A percentile compares a stretch with the other conserved stretches of the same genome.
Conservation (phyloP, 2,113 vertebrate species). For the Bufo gargarizans region DNA sequence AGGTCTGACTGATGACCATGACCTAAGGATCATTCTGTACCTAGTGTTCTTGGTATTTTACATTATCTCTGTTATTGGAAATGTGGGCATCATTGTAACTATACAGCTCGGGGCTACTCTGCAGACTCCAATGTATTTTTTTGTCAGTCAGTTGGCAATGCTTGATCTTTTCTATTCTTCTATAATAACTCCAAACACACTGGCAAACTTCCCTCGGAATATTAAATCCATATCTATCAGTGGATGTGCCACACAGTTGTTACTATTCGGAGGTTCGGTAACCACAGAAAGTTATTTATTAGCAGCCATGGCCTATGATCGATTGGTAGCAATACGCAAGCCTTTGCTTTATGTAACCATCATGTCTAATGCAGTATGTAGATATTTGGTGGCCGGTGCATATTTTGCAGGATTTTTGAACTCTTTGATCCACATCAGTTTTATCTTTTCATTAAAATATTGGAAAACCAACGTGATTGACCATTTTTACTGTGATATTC, state of each 20-base stretch:
- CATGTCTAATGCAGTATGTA: conserved; percentile 16
- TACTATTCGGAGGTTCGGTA: conserved; percentile 19
- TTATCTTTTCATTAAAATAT: conserved; percentile 21
- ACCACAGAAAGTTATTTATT: conserved; percentile 32
- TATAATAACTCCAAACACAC: conserved; percentile 32
- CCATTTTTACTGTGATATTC: conserved; percentile 48
- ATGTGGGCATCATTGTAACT: conserved; percentile 24
- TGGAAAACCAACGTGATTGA: conserved; percentile 36
- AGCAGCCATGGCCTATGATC: conserved; percentile 40
- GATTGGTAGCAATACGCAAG: conserved; percentile 24
- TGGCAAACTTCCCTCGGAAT: background rate
- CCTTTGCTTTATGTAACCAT: conserved; percentile 30
- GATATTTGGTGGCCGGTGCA: background rate
- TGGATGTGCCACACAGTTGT: conserved; percentile 19
- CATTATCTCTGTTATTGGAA: conserved; percentile 28
- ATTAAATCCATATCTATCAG: conserved; percentile 5
- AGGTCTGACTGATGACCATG: background rate
- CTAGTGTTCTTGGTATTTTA: conserved; percentile 41
- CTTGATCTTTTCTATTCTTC: conserved; percentile 40
- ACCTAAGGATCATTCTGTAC: conserved; percentile 39
- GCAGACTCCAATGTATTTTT: conserved; percentile 41
- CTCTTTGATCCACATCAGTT: conserved; percentile 7
- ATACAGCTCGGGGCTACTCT: background rate
- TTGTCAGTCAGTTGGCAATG: conserved; percentile 28
- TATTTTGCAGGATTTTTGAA: conserved; percentile 37